These are phyloP conservation scores for Aphis craccivora DNA, from an alignment of 1,140 invertebrate species.

Conservation along the genomic window DNA sequence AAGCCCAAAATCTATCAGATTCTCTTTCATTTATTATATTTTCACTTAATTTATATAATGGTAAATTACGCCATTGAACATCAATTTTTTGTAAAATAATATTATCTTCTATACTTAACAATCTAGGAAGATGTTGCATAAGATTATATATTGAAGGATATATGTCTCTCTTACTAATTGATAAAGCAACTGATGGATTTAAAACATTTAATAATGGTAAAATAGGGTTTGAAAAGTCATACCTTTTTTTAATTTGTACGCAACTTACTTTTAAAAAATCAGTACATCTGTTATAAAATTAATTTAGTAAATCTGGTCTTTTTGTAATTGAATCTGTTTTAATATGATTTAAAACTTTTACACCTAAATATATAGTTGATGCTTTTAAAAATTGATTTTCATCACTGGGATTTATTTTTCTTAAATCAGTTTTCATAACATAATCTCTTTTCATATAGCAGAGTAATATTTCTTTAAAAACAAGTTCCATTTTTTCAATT, in stretches of 20 bases:
- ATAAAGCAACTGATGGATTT: neutral
- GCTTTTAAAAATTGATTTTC: neutral
- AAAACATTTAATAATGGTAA: neutral
- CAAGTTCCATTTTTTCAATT: neutral
- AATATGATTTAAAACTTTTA: neutral
- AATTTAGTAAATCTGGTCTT: neutral
- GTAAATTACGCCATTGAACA: neutral
- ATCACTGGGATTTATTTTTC: neutral
- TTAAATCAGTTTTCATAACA: neutral
- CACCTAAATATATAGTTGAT: neutral
- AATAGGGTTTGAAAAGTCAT: neutral
- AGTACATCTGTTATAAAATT: neutral
- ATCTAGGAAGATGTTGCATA: neutral
- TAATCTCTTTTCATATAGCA: conserved; percentile 4
- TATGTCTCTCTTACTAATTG: neutral
- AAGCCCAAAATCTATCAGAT: conserved; percentile 15
- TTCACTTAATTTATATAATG: neutral
- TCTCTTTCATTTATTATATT: conserved; percentile 25
- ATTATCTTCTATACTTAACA: neutral
- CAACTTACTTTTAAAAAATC: neutral
- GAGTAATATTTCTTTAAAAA: neutral
- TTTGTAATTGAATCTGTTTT: neutral
- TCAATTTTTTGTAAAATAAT: neutral
- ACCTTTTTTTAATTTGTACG: neutral
- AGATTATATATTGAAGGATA: conserved; percentile 3